Percentiles rank a stretch among this genome's conserved stretches.
Conservation (phyloP, 2,888 invertebrate genomes). For the Scaptomyza caliginosa region DNA sequence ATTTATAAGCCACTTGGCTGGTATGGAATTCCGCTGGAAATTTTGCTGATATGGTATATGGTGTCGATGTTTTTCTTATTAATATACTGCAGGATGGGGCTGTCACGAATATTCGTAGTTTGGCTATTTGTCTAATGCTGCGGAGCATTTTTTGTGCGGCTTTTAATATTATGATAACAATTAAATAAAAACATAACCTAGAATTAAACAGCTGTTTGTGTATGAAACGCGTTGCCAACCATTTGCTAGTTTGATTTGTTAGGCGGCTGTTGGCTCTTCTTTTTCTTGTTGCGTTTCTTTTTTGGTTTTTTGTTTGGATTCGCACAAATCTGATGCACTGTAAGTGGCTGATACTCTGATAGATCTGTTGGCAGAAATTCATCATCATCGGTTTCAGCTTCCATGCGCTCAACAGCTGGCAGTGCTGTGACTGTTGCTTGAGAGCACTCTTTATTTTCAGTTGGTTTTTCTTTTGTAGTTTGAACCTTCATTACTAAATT, state of each 20-base stretch:
- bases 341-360: slow-evolving; percentile 59
- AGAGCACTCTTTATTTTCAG: neutral
- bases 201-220: slow-evolving; percentile 57
- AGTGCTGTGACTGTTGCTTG: neutral
- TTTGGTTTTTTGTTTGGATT: slow-evolving; percentile 75
- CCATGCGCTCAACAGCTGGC: slow-evolving; percentile 22
- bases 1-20: slow-evolving; percentile 50
- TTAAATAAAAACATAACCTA: slow-evolving; percentile 53
- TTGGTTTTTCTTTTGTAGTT: neutral
- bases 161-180: slow-evolving; percentile 58
- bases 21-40: slow-evolving; percentile 37
- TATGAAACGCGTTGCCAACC: slow-evolving; percentile 49
- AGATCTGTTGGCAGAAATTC: slow-evolving; percentile 61
- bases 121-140: slow-evolving; percentile 38
- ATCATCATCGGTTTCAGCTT: slow-evolving; percentile 50
- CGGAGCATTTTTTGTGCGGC: slow-evolving; percentile 53
- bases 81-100: slow-evolving; percentile 11
- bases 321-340: slow-evolving; percentile 66
- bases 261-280: slow-evolving; percentile 16
- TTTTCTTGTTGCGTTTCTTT: slow-evolving; percentile 65
- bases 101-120: slow-evolving; percentile 19
- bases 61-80: neutral
- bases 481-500: slow-evolving; percentile 48
- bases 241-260: slow-evolving; percentile 22
- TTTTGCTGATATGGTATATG: neutral